A percentile compares a stretch with the other conserved stretches of the same genome.
These are phyloP conservation scores for Baccha elongata DNA, from an alignment of 2,888 invertebrate species.

Conservation along the genomic window DNA sequence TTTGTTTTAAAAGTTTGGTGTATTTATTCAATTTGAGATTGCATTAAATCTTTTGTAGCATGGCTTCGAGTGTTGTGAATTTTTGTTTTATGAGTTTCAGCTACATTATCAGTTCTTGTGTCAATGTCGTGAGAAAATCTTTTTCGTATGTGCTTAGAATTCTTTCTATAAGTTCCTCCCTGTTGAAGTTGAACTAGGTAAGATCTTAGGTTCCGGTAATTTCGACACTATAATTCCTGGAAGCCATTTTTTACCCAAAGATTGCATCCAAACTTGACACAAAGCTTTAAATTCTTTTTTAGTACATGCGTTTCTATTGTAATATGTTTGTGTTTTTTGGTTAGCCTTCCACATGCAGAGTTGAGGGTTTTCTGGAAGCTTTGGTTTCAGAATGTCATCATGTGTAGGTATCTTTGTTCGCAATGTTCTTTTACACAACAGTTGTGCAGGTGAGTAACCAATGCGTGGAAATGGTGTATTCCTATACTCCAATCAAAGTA, in stretches of 20 bases:
- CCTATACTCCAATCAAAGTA: no score
- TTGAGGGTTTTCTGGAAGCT: neutral
- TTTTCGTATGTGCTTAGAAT: slow-evolving; percentile 14
- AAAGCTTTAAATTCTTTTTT: slow-evolving; percentile 11
- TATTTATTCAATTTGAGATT: no score
- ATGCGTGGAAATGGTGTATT: no score
- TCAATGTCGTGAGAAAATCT: neutral
- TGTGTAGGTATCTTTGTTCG: slow-evolving; percentile 11
- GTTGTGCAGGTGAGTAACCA: no score
- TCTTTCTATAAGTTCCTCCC: slow-evolving; percentile 12
- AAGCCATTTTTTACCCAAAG: slow-evolving; percentile 2
- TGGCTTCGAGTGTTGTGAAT: no score
- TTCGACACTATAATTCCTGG: neutral
- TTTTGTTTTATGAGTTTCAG: no score
- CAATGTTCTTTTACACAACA: slow-evolving; percentile 1
- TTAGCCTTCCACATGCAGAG: neutral
- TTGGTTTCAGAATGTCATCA: slow-evolving; percentile 2
- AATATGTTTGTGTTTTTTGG: neutral
- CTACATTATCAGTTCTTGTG: no score
- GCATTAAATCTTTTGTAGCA: no score
- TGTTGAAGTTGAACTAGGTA: slow-evolving; percentile 6
- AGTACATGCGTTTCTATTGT: neutral
- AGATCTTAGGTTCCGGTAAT: slow-evolving; percentile 15
- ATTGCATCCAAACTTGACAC: slow-evolving; percentile 15
- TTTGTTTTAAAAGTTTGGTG: no score